These are phyloP conservation scores for Dicaeum eximium DNA, from an alignment of 2,113 vertebrate species.

Conservation along the genomic window DNA sequence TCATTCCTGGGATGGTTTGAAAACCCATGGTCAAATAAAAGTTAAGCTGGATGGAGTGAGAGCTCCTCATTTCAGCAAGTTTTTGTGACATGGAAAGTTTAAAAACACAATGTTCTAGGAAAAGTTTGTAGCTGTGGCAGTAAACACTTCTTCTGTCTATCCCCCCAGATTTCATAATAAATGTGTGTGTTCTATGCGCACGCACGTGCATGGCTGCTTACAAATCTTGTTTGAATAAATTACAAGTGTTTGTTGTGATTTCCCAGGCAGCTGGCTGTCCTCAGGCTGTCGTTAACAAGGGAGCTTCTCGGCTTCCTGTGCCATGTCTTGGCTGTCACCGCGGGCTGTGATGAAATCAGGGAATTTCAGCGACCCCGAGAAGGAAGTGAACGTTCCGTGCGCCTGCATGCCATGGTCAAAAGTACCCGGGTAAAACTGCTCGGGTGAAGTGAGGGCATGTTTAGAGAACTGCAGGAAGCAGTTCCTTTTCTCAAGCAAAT, in stretches of 20 bases:
- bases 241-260: background rate
- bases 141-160: background rate
- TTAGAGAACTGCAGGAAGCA: background rate
- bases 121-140: background rate
- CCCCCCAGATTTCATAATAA: background rate
- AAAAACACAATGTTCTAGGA: background rate
- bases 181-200: accelerated
- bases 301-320: background rate
- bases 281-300: background rate
- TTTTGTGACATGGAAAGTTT: background rate
- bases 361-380: background rate
- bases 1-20: background rate
- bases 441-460: too few relatives aligned
- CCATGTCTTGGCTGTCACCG: background rate
- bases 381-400: slow-evolving; percentile 23
- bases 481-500: background rate
- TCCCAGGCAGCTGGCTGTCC: background rate
- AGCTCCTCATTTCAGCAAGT: background rate
- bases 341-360: slow-evolving; percentile 16
- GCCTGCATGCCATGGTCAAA: background rate
- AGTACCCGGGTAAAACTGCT: background rate
- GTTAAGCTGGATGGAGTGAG: background rate
- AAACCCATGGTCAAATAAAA: background rate
- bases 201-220: background rate
- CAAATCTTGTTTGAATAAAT: background rate